phyloP scores from a whole-genome alignment of 2,888 invertebrate genomes.

The Brassicogethes aeneus region DNA sequence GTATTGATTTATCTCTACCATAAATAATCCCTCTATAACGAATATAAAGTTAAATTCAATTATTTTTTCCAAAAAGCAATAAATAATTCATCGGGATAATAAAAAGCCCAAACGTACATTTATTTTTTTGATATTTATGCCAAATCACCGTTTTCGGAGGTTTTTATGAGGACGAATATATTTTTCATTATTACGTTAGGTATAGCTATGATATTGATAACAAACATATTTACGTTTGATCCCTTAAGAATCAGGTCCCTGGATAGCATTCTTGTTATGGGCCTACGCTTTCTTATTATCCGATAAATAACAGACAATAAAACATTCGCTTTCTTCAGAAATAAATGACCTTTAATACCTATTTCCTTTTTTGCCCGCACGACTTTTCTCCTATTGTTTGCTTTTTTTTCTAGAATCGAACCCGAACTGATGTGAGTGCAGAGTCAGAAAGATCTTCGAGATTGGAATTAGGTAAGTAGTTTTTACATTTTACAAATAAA shows the following conservation, averaged over 20 bases:
- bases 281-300: conserved; percentile 1
- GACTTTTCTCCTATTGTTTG: conserved; percentile 3
- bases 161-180: background rate
- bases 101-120: background rate
- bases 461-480: too few relatives aligned
- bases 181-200: background rate
- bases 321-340: conserved; percentile 3
- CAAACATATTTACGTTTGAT: conserved; percentile 1
- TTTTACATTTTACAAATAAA: too few relatives aligned
- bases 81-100: background rate
- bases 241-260: background rate
- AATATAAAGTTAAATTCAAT: too few relatives aligned
- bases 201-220: background rate
- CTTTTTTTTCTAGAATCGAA: background rate
- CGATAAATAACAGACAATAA: background rate
- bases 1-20: too few relatives aligned
- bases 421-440: background rate
- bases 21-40: too few relatives aligned
- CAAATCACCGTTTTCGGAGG: background rate
- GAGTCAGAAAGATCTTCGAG: too few relatives aligned
- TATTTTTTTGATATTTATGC: background rate
- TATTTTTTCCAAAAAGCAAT: too few relatives aligned
- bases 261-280: background rate
- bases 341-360: conserved; percentile 9
- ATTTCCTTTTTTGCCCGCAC: conserved; percentile 6